Evolutionary conservation across 1,140 invertebrate species (phyloP).

Genomic region (Rhopalosiphum maidis): DNA sequence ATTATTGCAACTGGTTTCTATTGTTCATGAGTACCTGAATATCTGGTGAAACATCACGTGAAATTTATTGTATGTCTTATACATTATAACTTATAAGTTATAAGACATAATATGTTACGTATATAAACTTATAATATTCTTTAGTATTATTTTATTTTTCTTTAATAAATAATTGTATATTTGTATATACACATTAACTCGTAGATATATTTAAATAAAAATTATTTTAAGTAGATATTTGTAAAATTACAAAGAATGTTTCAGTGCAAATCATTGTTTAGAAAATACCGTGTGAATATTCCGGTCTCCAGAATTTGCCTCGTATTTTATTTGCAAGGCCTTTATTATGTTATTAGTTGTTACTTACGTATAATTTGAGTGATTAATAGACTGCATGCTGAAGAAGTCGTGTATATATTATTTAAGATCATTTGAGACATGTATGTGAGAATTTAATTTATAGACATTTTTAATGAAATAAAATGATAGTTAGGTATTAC

Average conservation of each 20-base stretch:
- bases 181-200: not conserved
- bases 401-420: not conserved
- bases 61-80: not conserved
- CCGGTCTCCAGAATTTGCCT: not conserved
- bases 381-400: not conserved
- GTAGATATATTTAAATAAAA: not conserved
- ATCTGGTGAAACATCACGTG: not conserved
- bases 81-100: no score
- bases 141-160: not conserved
- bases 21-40: not conserved
- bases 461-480: constrained; percentile 20
- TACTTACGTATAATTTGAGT: not conserved
- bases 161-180: not conserved
- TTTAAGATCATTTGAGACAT: not conserved
- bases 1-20: not conserved
- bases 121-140: not conserved
- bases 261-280: not conserved
- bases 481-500: not conserved
- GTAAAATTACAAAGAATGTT: not conserved
- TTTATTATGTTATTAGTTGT: not conserved
- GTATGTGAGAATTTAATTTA: not conserved
- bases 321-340: not conserved
- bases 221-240: not conserved
- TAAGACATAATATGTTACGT: not conserved
- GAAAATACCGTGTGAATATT: constrained; percentile 3